A percentile compares a stretch with the other conserved stretches of the same genome.
Conservation (phyloP, 2,888 invertebrate genomes). For the Protodeltote pygarga region DNA sequence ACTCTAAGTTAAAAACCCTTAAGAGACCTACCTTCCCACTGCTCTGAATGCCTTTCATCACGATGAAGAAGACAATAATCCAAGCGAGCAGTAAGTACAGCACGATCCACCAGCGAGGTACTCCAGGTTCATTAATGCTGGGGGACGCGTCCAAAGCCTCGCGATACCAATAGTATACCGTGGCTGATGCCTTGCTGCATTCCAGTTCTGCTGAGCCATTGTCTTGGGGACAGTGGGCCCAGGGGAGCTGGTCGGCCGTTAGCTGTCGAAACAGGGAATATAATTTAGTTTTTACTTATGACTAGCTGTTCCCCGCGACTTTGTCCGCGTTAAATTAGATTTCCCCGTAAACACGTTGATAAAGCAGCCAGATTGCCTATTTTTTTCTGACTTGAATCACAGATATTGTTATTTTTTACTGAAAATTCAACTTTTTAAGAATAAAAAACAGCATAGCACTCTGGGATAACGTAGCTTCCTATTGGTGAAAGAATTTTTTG, state of each 20-base stretch:
- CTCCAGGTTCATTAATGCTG: slow-evolving; percentile 93
- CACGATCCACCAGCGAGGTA: slow-evolving; percentile 97
- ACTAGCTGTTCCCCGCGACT: too few relatives aligned
- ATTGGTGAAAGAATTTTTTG: too few relatives aligned
- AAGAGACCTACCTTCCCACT: slow-evolving; percentile 92
- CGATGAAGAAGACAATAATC: slow-evolving; percentile 97
- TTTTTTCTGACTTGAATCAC: too few relatives aligned
- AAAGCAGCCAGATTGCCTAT: too few relatives aligned
- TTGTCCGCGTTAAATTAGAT: too few relatives aligned
- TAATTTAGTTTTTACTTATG: background rate
- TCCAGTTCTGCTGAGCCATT: slow-evolving; percentile 91
- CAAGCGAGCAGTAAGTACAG: slow-evolving; percentile 95
- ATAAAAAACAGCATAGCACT: too few relatives aligned
- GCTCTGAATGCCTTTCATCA: slow-evolving; percentile 98
- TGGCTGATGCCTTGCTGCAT: slow-evolving; percentile 94
- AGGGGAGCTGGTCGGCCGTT: slow-evolving; percentile 90
- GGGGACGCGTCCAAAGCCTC: slow-evolving; percentile 95
- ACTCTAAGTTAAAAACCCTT: too few relatives aligned
- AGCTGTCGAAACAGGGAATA: slow-evolving; percentile 85
- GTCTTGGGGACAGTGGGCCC: slow-evolving; percentile 92
- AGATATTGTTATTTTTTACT: too few relatives aligned
- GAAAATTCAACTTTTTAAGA: too few relatives aligned
- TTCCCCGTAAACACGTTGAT: too few relatives aligned
- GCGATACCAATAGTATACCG: slow-evolving; percentile 97
- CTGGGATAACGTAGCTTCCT: too few relatives aligned